Conservation (phyloP, 2,113 vertebrate species). For the Neolamprologus cancellatus region DNA sequence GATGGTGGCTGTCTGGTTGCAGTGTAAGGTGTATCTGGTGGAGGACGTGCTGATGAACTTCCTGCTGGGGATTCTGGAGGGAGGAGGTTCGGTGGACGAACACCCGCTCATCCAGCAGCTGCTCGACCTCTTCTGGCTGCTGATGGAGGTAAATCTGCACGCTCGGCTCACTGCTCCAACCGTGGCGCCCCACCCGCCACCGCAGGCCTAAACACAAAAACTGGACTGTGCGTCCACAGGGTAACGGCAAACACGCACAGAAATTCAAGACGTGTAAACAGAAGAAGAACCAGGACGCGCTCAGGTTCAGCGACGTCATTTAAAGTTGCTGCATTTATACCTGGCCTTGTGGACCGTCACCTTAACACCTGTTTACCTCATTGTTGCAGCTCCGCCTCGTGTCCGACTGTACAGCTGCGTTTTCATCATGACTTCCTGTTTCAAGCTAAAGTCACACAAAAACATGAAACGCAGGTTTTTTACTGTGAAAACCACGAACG, state of each 20-base stretch:
- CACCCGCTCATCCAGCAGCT: slow-evolving; percentile 87
- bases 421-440: background rate
- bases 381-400: background rate
- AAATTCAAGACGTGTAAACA: background rate
- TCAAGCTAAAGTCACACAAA: background rate
- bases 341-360: background rate
- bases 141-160: slow-evolving; percentile 86
- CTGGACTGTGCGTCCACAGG: fast-evolving
- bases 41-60: slow-evolving; percentile 95
- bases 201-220: background rate
- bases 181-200: background rate
- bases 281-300: background rate
- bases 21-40: slow-evolving; percentile 95
- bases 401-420: background rate
- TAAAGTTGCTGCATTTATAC: fast-evolving
- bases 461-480: background rate
- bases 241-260: fast-evolving
- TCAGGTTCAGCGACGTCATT: background rate
- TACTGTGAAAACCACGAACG: fast-evolving
- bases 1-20: background rate
- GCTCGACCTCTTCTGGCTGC: slow-evolving; percentile 93
- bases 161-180: background rate
- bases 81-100: slow-evolving; percentile 77
- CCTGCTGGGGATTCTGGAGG: slow-evolving; percentile 85
- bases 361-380: background rate